A percentile compares a stretch with the other conserved stretches of the same genome.
Conservation (phyloP, 2,797 vertebrate genomes). For the Semaprochilodus insignis region DNA sequence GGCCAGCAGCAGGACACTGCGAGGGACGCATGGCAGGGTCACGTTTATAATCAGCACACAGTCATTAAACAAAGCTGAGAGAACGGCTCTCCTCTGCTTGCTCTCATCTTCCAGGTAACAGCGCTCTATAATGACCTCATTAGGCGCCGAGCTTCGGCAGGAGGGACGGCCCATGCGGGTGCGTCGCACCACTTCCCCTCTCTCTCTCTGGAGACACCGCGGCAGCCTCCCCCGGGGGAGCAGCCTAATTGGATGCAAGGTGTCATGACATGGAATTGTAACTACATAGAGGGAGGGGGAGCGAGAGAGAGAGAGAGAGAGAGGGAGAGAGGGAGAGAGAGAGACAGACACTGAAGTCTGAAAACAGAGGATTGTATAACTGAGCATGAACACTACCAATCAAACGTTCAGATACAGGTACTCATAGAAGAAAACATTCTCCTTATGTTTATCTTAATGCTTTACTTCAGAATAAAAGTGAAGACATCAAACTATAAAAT, state of each 20-base stretch:
- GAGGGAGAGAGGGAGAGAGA: not conserved
- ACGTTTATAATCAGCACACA: slow-evolving; percentile 38
- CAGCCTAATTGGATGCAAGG: slow-evolving; percentile 46
- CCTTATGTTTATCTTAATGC: too few relatives aligned
- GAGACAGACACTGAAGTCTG: too few relatives aligned
- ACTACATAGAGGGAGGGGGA: slow-evolving; percentile 1
- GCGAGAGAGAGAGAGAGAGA: not conserved
- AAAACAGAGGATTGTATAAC: not conserved
- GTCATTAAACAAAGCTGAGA: slow-evolving; percentile 27
- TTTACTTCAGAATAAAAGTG: too few relatives aligned
- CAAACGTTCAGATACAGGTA: too few relatives aligned
- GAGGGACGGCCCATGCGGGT: not conserved
- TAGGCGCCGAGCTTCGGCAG: slow-evolving; percentile 19
- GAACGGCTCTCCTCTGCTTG: not conserved
- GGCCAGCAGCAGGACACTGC: not conserved
- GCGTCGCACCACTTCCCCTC: not conserved
- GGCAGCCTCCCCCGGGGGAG: slow-evolving; percentile 26
- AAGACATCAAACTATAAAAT: too few relatives aligned
- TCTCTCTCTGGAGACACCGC: slow-evolving; percentile 29
- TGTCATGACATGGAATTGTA: slow-evolving; percentile 21
- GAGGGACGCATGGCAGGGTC: slow-evolving; percentile 16
- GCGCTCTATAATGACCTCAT: slow-evolving; percentile 44
- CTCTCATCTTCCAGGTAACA: slow-evolving; percentile 44
- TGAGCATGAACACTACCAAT: not conserved
- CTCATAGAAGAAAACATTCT: too few relatives aligned